Evolutionary conservation across 2,113 vertebrate species (phyloP).

Genomic region (Brevimyrus niger): DNA sequence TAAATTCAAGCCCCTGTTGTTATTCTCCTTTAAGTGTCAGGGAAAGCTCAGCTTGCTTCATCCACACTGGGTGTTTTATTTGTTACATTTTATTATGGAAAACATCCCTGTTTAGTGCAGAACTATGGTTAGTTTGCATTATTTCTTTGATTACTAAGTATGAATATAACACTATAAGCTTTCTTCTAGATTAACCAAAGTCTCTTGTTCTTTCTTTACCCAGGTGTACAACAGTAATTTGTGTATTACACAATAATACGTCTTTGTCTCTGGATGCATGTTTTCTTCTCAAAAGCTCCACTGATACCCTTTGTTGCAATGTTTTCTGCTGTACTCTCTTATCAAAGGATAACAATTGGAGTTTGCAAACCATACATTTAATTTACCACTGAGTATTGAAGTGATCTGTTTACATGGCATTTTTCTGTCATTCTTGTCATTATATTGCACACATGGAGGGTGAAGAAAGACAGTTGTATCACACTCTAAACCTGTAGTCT

Average conservation of each 20-base stretch:
- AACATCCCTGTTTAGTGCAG: not conserved
- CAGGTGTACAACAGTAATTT: constrained; percentile 50
- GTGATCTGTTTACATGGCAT: not conserved
- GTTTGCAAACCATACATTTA: not conserved
- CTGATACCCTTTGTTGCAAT: constrained; percentile 28
- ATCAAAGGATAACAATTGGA: not conserved
- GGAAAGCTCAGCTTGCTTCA: not conserved
- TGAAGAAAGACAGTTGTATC: not conserved
- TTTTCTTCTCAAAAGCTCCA: constrained; percentile 62
- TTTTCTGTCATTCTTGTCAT: not conserved
- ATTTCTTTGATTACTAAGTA: not conserved
- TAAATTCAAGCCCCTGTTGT: not conserved
- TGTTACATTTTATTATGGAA: not conserved
- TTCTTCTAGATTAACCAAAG: constrained; percentile 22
- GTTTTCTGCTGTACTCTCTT: constrained; percentile 11
- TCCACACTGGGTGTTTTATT: not conserved
- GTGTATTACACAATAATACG: constrained; percentile 53
- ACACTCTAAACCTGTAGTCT: not conserved
- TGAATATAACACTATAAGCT: not conserved
- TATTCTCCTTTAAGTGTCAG: not conserved
- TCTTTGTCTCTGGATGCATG: constrained; percentile 51
- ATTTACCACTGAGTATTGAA: not conserved
- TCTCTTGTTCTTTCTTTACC: constrained; percentile 18
- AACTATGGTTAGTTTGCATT: not conserved
- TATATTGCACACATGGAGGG: not conserved